A percentile compares a stretch with the other conserved stretches of the same genome.
phyloP scores from a whole-genome alignment of 2,797 vertebrate genomes.

The Dendrocincla tyrannina region DNA sequence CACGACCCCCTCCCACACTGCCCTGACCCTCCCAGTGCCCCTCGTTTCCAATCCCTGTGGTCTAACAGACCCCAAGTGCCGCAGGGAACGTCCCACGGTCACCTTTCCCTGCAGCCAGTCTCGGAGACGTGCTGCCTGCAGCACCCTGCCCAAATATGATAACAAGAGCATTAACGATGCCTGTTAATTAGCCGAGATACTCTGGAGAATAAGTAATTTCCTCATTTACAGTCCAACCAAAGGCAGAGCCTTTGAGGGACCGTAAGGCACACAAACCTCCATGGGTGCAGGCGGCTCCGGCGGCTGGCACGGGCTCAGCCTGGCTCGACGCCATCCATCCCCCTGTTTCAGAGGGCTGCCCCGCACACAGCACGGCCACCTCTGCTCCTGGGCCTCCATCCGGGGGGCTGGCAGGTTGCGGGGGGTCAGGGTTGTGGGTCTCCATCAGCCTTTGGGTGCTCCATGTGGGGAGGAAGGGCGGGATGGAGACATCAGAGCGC shows the following conservation, averaged over 20 bases:
- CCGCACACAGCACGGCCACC: accelerated
- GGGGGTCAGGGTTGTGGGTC: accelerated
- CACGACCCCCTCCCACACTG: accelerated
- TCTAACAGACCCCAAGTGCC: accelerated
- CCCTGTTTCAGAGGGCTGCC: background rate
- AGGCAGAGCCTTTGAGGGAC: background rate
- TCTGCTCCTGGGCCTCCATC: background rate
- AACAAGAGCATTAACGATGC: background rate
- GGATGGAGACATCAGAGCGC: background rate
- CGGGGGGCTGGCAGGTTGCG: background rate
- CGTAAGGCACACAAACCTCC: background rate
- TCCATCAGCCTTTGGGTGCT: accelerated
- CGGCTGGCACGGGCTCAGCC: accelerated
- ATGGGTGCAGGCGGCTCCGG: accelerated
- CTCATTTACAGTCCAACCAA: constrained; percentile 19
- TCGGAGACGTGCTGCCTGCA: background rate
- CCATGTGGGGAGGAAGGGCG: background rate
- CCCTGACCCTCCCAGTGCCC: background rate
- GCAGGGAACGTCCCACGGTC: accelerated
- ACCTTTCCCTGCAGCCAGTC: background rate
- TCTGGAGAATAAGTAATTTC: constrained; percentile 46
- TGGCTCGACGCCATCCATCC: accelerated
- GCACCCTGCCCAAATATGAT: background rate
- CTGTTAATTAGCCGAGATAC: constrained; percentile 48
- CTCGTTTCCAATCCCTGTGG: accelerated